A percentile compares a stretch with the other conserved stretches of the same genome.
phyloP scores from a whole-genome alignment of 2,113 vertebrate genomes.

The Acanthochromis polyacanthus region DNA sequence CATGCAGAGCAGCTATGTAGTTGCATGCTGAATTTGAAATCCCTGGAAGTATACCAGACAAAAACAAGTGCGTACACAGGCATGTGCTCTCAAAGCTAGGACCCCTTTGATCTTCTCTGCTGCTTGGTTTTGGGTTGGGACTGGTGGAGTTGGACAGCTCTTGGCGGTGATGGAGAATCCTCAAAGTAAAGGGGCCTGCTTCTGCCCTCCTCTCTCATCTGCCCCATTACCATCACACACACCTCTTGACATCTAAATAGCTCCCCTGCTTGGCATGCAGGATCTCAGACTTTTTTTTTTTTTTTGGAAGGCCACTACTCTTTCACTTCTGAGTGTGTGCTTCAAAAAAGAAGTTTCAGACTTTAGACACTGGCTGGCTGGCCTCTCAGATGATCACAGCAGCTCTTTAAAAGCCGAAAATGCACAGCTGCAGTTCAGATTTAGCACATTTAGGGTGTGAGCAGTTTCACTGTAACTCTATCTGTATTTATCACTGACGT shows the following conservation, averaged over 20 bases:
- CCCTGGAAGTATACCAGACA: neutral
- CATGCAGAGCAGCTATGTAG: neutral
- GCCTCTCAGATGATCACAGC: slow-evolving; percentile 18
- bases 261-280: slow-evolving; percentile 63
- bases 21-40: slow-evolving; percentile 14
- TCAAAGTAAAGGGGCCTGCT: slow-evolving; percentile 74
- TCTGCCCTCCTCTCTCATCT: slow-evolving; percentile 78
- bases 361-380: neutral
- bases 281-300: slow-evolving; percentile 37
- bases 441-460: slow-evolving; percentile 33
- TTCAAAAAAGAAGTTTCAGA: slow-evolving; percentile 26
- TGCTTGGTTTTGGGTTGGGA: slow-evolving; percentile 37
- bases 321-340: slow-evolving; percentile 64
- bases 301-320: slow-evolving; percentile 12
- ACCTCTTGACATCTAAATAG: slow-evolving; percentile 81
- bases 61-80: slow-evolving; percentile 42
- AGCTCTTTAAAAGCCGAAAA: slow-evolving; percentile 33
- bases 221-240: slow-evolving; percentile 79
- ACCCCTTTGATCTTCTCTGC: slow-evolving; percentile 61
- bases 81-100: slow-evolving; percentile 42
- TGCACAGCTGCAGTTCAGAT: slow-evolving; percentile 62
- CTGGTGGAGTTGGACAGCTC: slow-evolving; percentile 57
- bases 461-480: slow-evolving; percentile 46
- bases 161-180: slow-evolving; percentile 62
- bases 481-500: slow-evolving; percentile 21